Percentiles rank a stretch among this genome's conserved stretches.
phyloP scores from a whole-genome alignment of 2,888 invertebrate genomes.

The Synergus itoensis region DNA sequence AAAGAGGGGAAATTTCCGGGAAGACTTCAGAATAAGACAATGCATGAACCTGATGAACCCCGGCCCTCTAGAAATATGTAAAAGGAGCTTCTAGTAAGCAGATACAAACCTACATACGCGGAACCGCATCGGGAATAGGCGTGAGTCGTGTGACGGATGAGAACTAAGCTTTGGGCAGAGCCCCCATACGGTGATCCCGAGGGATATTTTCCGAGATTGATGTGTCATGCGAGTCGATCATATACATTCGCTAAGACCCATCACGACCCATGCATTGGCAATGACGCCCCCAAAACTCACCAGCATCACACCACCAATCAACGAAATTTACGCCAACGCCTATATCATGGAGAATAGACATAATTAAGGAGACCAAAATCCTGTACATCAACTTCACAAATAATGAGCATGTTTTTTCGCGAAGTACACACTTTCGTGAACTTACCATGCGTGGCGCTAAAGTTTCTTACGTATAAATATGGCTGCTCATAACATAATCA shows the following conservation, averaged over 20 bases:
- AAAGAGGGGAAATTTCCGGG: too few species aligned
- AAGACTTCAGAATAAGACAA: too few species aligned
- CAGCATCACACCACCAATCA: constrained; percentile 36
- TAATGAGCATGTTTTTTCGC: too few species aligned
- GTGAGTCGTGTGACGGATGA: constrained; percentile 66
- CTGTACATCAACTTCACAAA: neutral
- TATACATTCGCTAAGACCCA: constrained; percentile 42
- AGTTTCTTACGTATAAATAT: too few species aligned
- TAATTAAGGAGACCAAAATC: too few species aligned
- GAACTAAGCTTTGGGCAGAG: constrained; percentile 65
- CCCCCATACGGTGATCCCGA: constrained; percentile 58
- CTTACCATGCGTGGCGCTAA: too few species aligned
- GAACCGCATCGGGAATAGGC: constrained; percentile 45
- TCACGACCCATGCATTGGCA: constrained; percentile 67
- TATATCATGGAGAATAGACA: too few species aligned
- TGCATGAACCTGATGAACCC: neutral
- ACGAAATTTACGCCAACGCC: neutral
- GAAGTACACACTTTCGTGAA: too few species aligned
- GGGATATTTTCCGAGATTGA: constrained; percentile 68
- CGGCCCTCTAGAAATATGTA: too few species aligned
- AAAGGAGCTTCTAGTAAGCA: neutral
- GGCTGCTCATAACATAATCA: too few species aligned
- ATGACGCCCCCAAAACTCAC: constrained; percentile 59
- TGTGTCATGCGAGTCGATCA: constrained; percentile 70
- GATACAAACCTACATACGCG: neutral